These are phyloP conservation scores for Pocillopora damicornis DNA, from an alignment of 64 coral and sea anemone species.

Conservation along the genomic window DNA sequence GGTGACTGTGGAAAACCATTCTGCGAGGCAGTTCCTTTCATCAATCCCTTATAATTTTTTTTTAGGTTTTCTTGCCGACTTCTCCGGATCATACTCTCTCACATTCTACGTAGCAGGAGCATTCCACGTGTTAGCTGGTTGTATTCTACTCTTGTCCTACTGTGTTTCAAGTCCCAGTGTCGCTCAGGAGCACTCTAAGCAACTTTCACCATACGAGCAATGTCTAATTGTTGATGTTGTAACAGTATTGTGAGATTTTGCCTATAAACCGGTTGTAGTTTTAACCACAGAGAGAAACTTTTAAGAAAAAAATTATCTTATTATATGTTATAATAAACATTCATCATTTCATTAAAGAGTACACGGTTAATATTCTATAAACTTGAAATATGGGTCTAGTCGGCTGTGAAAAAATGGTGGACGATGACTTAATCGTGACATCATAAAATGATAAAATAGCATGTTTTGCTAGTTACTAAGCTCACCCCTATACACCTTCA, in stretches of 20 bases:
- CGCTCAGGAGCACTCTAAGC: background rate
- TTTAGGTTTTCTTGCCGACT: background rate
- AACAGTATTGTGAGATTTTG: background rate
- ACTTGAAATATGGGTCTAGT: too few species aligned
- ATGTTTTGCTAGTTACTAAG: too few species aligned
- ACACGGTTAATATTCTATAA: too few species aligned
- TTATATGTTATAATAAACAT: too few species aligned
- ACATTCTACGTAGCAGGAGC: conserved; percentile 2
- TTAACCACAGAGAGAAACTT: too few species aligned
- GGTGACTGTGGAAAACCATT: too few species aligned
- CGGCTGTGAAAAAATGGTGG: too few species aligned
- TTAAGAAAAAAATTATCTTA: too few species aligned
- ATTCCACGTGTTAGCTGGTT: background rate
- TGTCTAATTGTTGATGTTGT: conserved; percentile 13
- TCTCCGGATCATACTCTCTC: background rate
- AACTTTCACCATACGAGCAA: background rate
- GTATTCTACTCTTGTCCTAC: background rate
- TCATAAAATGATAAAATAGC: too few species aligned
- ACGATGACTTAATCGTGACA: too few species aligned
- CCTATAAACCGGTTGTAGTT: background rate
- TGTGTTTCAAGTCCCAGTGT: background rate
- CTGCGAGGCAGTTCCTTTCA: background rate
- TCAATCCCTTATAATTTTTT: background rate
- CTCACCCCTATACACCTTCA: too few species aligned
- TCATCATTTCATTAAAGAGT: too few species aligned